Conservation (phyloP, 2,113 vertebrate genomes). For the Diphyllodes magnificus region DNA sequence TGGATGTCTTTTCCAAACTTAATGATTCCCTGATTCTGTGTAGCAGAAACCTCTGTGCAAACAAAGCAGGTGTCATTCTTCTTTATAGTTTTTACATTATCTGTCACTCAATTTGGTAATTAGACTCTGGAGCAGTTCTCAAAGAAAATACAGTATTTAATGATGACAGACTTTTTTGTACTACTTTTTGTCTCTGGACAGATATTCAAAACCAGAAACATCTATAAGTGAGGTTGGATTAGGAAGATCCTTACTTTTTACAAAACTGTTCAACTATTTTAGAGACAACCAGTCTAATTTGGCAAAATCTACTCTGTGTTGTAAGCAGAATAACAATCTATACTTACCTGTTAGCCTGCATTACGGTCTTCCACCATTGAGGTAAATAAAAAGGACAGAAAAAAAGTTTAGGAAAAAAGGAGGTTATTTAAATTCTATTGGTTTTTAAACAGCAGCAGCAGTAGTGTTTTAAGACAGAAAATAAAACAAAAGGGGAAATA, state of each 20-base stretch:
- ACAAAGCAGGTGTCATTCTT: not conserved
- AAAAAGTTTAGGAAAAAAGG: not conserved
- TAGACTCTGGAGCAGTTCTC: not conserved
- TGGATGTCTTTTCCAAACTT: not conserved
- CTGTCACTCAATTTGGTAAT: not conserved
- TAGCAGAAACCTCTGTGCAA: not conserved
- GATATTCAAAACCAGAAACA: not conserved
- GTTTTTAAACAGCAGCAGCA: not conserved
- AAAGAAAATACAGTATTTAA: not conserved
- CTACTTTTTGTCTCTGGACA: not conserved
- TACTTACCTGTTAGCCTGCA: not conserved
- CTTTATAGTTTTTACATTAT: not conserved
- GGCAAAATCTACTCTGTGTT: not conserved
- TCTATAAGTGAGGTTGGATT: not conserved
- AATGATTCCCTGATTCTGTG: not conserved
- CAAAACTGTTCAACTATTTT: not conserved
- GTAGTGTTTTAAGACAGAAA: not conserved
- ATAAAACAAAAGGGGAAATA: not conserved
- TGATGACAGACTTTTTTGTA: not conserved
- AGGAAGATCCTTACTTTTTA: not conserved
- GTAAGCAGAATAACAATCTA: not conserved
- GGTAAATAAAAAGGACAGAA: not conserved
- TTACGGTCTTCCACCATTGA: not conserved
- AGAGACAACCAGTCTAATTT: not conserved
- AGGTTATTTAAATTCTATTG: not conserved